A percentile compares a stretch with the other conserved stretches of the same genome.
phyloP scores from a whole-genome alignment of 1,140 invertebrate genomes.

The Heliothis subflexa region DNA sequence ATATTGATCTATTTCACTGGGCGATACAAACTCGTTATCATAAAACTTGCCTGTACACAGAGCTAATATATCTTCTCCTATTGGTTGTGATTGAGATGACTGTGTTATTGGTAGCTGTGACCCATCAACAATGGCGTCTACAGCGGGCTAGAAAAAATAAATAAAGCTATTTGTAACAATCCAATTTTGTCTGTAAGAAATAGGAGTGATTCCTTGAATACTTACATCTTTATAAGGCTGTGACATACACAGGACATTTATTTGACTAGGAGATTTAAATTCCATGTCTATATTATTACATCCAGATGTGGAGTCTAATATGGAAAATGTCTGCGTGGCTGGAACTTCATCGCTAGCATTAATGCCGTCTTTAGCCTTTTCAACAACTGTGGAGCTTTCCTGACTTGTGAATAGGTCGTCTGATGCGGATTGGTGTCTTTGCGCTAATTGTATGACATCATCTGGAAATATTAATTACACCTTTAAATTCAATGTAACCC shows the following conservation, averaged over 20 bases:
- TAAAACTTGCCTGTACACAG: conserved; percentile 81
- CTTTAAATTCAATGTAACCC: no score
- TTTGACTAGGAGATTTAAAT: conserved; percentile 52
- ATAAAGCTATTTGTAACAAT: neutral
- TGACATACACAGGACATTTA: conserved; percentile 60
- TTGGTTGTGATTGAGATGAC: conserved; percentile 65
- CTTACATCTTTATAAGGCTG: conserved; percentile 62
- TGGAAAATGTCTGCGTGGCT: conserved; percentile 73
- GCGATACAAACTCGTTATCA: conserved; percentile 75
- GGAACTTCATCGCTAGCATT: conserved; percentile 34
- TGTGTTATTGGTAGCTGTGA: conserved; percentile 53
- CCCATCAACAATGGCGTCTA: conserved; percentile 62
- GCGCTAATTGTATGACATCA: conserved; percentile 74
- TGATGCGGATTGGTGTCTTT: conserved; percentile 66
- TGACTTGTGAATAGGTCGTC: conserved; percentile 74
- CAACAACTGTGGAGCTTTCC: conserved; percentile 49
- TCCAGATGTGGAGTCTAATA: conserved; percentile 54
- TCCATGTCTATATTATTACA: conserved; percentile 38
- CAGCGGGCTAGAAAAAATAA: conserved; percentile 58
- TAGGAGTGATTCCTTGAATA: conserved; percentile 35
- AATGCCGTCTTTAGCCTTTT: neutral
- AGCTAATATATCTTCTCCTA: conserved; percentile 72
- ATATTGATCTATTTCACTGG: conserved; percentile 38
- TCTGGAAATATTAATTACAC: conserved; percentile 63
- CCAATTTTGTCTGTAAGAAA: neutral